These are phyloP conservation scores for Diglossa cyanea DNA, from an alignment of 2,797 vertebrate species.

Conservation along the genomic window DNA sequence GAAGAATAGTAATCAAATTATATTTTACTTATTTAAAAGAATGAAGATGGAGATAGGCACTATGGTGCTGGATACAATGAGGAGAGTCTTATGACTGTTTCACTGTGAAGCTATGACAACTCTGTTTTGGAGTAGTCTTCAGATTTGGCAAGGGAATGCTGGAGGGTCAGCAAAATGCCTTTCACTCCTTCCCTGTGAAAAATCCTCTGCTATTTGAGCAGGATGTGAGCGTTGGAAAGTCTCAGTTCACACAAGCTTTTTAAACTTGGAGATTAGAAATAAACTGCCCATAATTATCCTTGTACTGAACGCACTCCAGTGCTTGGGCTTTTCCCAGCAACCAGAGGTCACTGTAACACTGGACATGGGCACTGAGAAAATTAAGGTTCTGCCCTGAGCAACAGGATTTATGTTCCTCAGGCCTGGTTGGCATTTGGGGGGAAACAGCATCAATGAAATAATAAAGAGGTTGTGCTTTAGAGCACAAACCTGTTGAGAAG, in stretches of 20 bases:
- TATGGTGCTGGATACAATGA: neutral
- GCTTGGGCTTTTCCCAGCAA: neutral
- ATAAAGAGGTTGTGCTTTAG: neutral
- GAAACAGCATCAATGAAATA: neutral
- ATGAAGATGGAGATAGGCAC: neutral
- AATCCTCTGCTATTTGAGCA: slow-evolving; percentile 20
- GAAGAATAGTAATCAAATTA: neutral
- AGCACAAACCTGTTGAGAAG: neutral
- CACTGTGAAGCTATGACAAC: neutral
- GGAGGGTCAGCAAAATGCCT: slow-evolving; percentile 12
- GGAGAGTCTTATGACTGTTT: neutral
- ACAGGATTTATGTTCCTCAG: neutral
- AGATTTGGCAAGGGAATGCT: neutral
- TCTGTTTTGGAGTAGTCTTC: neutral
- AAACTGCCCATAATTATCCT: neutral
- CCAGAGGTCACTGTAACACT: neutral
- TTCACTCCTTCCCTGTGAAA: slow-evolving; percentile 34
- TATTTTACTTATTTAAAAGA: neutral
- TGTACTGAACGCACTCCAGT: neutral
- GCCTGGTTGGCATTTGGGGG: neutral
- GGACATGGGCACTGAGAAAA: neutral
- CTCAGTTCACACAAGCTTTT: slow-evolving; percentile 10
- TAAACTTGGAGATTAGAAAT: neutral
- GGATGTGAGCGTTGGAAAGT: neutral
- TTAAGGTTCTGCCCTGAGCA: neutral